phyloP scores from a whole-genome alignment of 2,888 invertebrate species.

The Brenthis hecate region DNA sequence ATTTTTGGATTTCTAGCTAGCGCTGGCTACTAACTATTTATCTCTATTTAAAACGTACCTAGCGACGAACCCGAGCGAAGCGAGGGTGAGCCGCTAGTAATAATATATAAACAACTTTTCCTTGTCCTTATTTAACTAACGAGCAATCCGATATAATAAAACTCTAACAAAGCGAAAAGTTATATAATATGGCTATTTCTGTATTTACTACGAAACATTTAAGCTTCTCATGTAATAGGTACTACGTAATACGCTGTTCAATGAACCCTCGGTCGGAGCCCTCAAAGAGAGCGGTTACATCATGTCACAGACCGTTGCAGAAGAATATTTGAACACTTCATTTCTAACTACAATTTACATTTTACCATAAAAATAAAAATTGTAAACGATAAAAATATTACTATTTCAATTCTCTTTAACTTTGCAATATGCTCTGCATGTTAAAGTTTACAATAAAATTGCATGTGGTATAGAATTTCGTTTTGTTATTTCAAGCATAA shows the following conservation, averaged over 20 bases:
- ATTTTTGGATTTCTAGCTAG: no score
- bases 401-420: background rate
- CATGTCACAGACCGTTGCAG: slow-evolving; percentile 32
- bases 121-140: no score
- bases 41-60: no score
- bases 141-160: no score
- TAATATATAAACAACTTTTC: no score
- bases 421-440: slow-evolving; percentile 8
- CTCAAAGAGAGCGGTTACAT: slow-evolving; percentile 41
- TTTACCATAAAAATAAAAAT: slow-evolving; percentile 13
- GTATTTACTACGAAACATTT: slow-evolving; percentile 6
- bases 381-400: background rate
- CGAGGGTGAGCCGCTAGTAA: no score
- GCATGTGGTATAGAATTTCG: background rate
- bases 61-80: no score
- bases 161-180: background rate
- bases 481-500: background rate
- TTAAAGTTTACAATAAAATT: slow-evolving; percentile 4
- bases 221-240: slow-evolving; percentile 11
- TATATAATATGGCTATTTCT: background rate
- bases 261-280: slow-evolving; percentile 51
- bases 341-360: slow-evolving; percentile 14
- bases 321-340: slow-evolving; percentile 17
- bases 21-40: no score
- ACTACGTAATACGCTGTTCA: slow-evolving; percentile 38